Base-by-base conservation (phyloP, 2,888 invertebrate genomes). In the Eupithecia exiguata region DNA sequence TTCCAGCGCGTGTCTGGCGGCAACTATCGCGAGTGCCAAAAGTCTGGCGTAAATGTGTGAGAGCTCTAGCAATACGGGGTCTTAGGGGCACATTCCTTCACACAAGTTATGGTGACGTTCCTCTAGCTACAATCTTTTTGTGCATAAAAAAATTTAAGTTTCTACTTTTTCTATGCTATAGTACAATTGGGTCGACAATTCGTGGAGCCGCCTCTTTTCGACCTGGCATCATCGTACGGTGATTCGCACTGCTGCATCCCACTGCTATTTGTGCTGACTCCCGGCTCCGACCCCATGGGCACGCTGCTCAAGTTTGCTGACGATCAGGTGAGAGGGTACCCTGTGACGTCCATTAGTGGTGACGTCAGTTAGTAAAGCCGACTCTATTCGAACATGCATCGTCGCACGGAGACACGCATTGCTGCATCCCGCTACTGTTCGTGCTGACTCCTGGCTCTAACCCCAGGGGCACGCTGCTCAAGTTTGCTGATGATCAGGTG, bases 221-320 rank as follows among this genome's bases (percentile, higher is more conserved):
- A 99, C 91, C 93, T 99, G 80, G 91, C 94, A 0, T 97, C 98
- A 2, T 98, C 98, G 0, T 99, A 97, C 87, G 92, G 95, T 0
- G 98, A 99, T 86, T 99, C 99, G 0, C 97, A 97, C 83, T 97
- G 96, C 85, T 96, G 96, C 84, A 96, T 98, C n/a, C 99, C 99
- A 0, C 90, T 99, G 74, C 97, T 99, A 83, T 99, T 99, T 85
- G 96, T 99, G 38, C 91, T 99, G 76, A 98, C 98, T 0, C 98
- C 99, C 0, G 99, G 99, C 5, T 97, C 98, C 0, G 99, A 99
- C 94, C 99, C 99, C 0, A 98, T 98, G 84, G 97, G 97, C 36
- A 96, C 97, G 0, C 90, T 99, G 53, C 95, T 98, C 3, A 98
- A 98, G 89, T 99, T 98, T 91, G 98, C 99, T 35, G 98, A 98